These are phyloP conservation scores for Zoroaster sp. DNA, from an alignment of 53 echinoderm and acorn worm genomes.

Conservation along the genomic window DNA sequence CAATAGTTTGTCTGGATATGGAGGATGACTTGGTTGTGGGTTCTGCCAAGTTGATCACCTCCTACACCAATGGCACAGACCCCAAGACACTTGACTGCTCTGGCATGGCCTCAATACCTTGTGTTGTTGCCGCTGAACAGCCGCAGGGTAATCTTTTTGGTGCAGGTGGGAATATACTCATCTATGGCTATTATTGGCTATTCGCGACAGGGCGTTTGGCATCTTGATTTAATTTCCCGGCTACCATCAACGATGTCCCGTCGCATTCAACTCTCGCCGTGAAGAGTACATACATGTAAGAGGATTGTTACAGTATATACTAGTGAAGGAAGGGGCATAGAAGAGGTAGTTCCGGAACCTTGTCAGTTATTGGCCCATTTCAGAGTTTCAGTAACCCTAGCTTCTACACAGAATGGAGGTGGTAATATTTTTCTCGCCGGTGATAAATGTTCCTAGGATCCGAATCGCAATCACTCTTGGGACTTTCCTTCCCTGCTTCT, in stretches of 20 bases:
- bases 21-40: too few species aligned
- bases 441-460: slow-evolving; percentile 39
- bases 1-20: too few species aligned
- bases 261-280: slow-evolving; percentile 55
- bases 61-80: background rate
- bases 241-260: too few species aligned
- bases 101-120: too few species aligned
- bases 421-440: slow-evolving; percentile 69
- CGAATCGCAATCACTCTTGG: slow-evolving; percentile 52
- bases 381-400: too few species aligned
- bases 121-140: background rate
- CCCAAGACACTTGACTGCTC: background rate
- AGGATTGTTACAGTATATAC: too few species aligned
- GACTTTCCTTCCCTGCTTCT: slow-evolving; percentile 24
- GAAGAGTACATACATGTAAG: slow-evolving; percentile 53
- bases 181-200: slow-evolving; percentile 10
- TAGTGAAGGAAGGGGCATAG: too few species aligned
- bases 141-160: background rate
- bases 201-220: slow-evolving; percentile 37
- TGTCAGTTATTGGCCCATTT: too few species aligned
- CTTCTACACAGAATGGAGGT: too few species aligned
- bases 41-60: background rate
- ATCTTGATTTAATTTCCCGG: slow-evolving; percentile 22
- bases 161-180: slow-evolving; percentile 6
- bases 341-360: too few species aligned